Evolutionary conservation across 2,888 invertebrate species (phyloP), one percentile per base, ranked within the genome.

Genomic region (Anagyrus pseudococci): DNA sequence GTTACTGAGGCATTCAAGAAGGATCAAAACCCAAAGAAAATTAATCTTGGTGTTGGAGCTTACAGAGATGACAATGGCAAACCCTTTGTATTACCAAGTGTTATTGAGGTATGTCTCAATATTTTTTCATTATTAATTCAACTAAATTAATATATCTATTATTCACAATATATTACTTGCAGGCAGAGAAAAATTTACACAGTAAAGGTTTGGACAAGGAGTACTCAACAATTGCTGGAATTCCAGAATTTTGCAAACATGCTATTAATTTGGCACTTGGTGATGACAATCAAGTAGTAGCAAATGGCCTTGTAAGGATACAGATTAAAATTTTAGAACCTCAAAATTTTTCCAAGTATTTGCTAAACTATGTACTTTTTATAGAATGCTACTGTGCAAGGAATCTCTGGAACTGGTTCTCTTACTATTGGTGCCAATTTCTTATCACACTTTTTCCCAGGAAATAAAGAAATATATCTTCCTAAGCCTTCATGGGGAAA

Each of bases 401-500:
- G 92, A n/a, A 88, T 99, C 66, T 98, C 98, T 68, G 99, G 99
- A 57, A 99, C 99, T 15, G 99, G 99, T 17, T 93, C 98, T 1
- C 84, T 99, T n/a, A 87, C 95, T 62, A 86, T 98, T 52, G 99
- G 98, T 26, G 90, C 92, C 43, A 92, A 91, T 66, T 98, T 96
- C 81, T 82, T 98, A 65, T 88, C 88, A 58, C 88, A 87, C 69
- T 94, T 91, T 82, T 93, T 91, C 82, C 87, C 87, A 7, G 89
- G 91, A 37, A 85, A 84, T 71, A 96, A 96, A 82, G 90, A 89
- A 66, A 83, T 94, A 52, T 98, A 94, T 84, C 75, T 98, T 70
- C 98, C 99, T 4, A 84, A 87, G 1, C 99, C 99, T 4, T 91
- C 98, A 0, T 99, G 99, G 99, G 98, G 98, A 56, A 99, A 99